Base-by-base conservation (phyloP, 2,113 vertebrate genomes). In the Cervus canadensis region DNA sequence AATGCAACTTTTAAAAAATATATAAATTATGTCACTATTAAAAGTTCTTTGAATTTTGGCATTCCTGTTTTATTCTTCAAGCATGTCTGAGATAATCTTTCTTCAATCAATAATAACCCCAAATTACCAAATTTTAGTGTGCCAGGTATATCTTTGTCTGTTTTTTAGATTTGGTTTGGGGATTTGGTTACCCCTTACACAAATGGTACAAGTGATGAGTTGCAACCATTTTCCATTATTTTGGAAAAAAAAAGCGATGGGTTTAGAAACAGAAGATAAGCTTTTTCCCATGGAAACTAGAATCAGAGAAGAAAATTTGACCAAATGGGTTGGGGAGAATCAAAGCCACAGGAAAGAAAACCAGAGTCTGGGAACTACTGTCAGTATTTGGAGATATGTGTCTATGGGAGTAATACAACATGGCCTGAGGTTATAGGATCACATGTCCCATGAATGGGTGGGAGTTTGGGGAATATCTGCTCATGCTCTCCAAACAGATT, bases 391-490 rank as follows among this genome's bases (percentile, higher is more conserved):
- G 52, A 87, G 11, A n/a, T 13, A 2, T 0, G 40, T 33, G 12
- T n/a, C 86, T 30, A 0, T 15, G 36, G 33, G 67, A 21, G 9
- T 10, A 1, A 1, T 56, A n/a, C 2, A 25, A 19, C 33, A 3
- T 23, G 36, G 7, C 19, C 2, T 40, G 78, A 62, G 19, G 36
- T 12, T 16, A 1, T 0, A 3, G 26, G 52, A 17, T 23, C 25
- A 15, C 1, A 2, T 9, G 15, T 12, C 3, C 48, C 36, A 23
- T 2, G 14, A 25, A 23, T 13, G 33, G 4, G 3, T 2, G 1
- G 13, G 74, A 48, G 7, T 2, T 40, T 6, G 62, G 82, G 30
- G 33, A 57, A 1, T 5, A 16, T 4, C 21, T 23, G 7, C 25
- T 19, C 0, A 5, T 6, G 54, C 10, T 26, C 5, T 16, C 19